These are phyloP conservation scores for Lasius platythorax DNA, from an alignment of 2,888 invertebrate genomes.

Conservation along the genomic window DNA sequence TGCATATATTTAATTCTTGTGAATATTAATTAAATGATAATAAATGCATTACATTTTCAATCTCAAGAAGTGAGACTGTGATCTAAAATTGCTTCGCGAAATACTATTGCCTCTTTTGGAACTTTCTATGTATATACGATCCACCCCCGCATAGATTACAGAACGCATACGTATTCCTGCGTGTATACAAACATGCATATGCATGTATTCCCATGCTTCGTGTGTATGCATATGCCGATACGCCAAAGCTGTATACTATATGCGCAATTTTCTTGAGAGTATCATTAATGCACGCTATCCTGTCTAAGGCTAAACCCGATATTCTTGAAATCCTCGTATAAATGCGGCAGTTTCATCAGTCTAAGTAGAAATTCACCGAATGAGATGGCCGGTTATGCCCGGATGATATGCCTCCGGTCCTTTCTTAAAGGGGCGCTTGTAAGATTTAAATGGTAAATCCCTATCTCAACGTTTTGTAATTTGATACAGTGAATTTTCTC, in stretches of 20 bases:
- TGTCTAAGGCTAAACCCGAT: slow-evolving; percentile 59
- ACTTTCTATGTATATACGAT: background rate
- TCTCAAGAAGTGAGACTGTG: background rate
- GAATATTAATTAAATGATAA: slow-evolving; percentile 19
- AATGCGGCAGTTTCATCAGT: slow-evolving; percentile 64
- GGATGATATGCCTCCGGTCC: slow-evolving; percentile 2
- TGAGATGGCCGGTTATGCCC: slow-evolving; percentile 56
- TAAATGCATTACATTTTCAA: background rate
- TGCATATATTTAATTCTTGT: slow-evolving; percentile 3
- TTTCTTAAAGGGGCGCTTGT: slow-evolving; percentile 43
- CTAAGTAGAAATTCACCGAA: slow-evolving; percentile 62
- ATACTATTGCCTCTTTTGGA: background rate
- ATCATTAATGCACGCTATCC: slow-evolving; percentile 56
- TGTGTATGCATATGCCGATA: slow-evolving; percentile 45
- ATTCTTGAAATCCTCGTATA: slow-evolving; percentile 61
- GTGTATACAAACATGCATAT: slow-evolving; percentile 3
- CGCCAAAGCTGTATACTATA: slow-evolving; percentile 10
- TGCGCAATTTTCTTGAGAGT: slow-evolving; percentile 68
- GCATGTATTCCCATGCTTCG: background rate
- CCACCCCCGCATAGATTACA: background rate
- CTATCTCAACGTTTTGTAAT: background rate
- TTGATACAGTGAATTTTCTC: background rate
- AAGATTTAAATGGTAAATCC: slow-evolving; percentile 29
- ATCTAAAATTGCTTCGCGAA: background rate
- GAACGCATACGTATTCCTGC: background rate